Percentiles rank a stretch among this genome's conserved stretches.
These are phyloP conservation scores for Sarcophaga caerulescens DNA, from an alignment of 2,888 invertebrate genomes.

Conservation along the genomic window DNA sequence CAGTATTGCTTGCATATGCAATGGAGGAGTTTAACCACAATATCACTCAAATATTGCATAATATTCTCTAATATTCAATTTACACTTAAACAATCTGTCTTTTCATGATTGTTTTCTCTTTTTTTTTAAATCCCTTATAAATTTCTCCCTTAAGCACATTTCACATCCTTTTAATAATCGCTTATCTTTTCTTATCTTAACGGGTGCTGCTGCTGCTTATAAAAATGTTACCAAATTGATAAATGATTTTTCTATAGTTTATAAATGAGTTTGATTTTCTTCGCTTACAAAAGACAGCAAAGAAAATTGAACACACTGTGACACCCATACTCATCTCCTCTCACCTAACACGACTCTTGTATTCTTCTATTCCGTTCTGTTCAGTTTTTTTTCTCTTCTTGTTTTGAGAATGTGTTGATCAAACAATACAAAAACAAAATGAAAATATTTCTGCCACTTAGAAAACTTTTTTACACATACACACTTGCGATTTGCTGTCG, in stretches of 20 bases:
- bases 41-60: too few species aligned
- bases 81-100: too few species aligned
- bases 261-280: slow-evolving; percentile 40
- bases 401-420: slow-evolving; percentile 18
- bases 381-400: neutral
- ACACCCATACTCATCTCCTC: neutral
- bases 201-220: neutral
- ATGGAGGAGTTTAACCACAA: too few species aligned
- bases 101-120: neutral
- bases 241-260: slow-evolving; percentile 44
- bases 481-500: neutral
- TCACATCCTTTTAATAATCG: neutral
- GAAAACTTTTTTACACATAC: neutral
- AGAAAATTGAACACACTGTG: neutral
- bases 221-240: slow-evolving; percentile 19
- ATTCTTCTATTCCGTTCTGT: neutral
- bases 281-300: neutral
- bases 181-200: neutral
- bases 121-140: neutral
- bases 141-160: neutral
- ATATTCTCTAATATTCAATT: too few species aligned
- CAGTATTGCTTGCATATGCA: too few species aligned
- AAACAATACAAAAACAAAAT: neutral
- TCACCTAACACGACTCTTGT: too few species aligned
- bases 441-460: neutral